Evolutionary conservation across 1,140 invertebrate species (phyloP).

Genomic region (Caenorhabditis briggsae): DNA sequence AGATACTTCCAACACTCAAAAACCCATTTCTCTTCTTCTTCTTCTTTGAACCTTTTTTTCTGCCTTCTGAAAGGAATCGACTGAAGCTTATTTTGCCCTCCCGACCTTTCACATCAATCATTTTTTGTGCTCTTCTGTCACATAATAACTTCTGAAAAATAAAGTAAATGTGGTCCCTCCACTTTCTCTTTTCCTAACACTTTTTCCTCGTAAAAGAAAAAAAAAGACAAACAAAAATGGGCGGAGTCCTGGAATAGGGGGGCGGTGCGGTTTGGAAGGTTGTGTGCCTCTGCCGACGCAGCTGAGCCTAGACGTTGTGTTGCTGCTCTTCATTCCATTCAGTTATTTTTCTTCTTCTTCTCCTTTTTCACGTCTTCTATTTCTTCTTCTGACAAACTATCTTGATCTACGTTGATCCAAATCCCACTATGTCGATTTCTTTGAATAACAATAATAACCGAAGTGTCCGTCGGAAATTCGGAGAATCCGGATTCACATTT

Average conservation of each 20-base stretch:
- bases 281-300: not conserved
- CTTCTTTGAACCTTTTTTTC: not conserved
- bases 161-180: not conserved
- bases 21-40: not conserved
- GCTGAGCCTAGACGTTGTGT: constrained; percentile 44
- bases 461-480: constrained; percentile 46
- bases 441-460: constrained; percentile 45
- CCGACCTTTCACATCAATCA: constrained; percentile 38
- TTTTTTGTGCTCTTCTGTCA: not conserved
- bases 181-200: not conserved
- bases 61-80: not conserved
- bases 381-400: not conserved
- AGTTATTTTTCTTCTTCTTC: constrained; percentile 26
- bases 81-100: no score
- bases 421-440: constrained; percentile 3
- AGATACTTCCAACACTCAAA: not conserved
- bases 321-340: constrained; percentile 23
- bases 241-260: not conserved
- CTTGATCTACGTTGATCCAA: not conserved
- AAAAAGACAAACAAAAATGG: constrained; percentile 14
- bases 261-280: not conserved
- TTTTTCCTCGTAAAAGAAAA: constrained; percentile 23
- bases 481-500: constrained; percentile 34
- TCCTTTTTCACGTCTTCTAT: not conserved
- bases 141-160: constrained; percentile 13